These are phyloP conservation scores for Eristalinus aeneus DNA, from an alignment of 2,888 invertebrate species.

Conservation along the genomic window DNA sequence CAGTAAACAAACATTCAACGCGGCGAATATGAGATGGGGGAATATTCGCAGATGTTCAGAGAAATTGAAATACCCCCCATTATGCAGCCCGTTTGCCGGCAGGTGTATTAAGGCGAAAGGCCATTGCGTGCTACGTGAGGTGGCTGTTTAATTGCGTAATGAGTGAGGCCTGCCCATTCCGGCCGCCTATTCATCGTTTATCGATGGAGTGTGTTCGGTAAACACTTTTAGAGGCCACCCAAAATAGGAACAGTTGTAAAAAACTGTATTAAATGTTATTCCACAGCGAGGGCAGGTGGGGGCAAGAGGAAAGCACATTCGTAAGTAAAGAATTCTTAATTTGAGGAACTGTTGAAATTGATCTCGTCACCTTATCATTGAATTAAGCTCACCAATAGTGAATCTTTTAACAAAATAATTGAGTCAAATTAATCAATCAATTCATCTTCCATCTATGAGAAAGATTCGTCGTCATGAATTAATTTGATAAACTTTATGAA, in stretches of 20 bases:
- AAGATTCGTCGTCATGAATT: too few relatives aligned
- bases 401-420: too few relatives aligned
- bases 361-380: too few relatives aligned
- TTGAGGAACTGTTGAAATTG: too few relatives aligned
- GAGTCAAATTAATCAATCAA: too few relatives aligned
- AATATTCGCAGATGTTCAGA: background rate
- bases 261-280: background rate
- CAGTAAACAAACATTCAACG: background rate
- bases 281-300: background rate
- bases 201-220: background rate
- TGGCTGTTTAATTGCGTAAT: slow-evolving; percentile 24
- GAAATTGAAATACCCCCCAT: background rate
- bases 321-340: background rate
- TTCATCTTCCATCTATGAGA: too few relatives aligned
- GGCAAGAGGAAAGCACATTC: background rate
- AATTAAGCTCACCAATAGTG: too few relatives aligned
- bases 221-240: background rate
- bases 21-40: background rate
- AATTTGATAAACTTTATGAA: too few relatives aligned
- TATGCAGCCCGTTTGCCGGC: background rate
- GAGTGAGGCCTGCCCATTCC: background rate
- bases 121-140: slow-evolving; percentile 28
- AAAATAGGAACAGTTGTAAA: background rate
- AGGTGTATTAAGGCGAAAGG: background rate
- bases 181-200: background rate